These are phyloP conservation scores for Trinectes maculatus DNA, from an alignment of 2,113 vertebrate genomes.

Conservation along the genomic window DNA sequence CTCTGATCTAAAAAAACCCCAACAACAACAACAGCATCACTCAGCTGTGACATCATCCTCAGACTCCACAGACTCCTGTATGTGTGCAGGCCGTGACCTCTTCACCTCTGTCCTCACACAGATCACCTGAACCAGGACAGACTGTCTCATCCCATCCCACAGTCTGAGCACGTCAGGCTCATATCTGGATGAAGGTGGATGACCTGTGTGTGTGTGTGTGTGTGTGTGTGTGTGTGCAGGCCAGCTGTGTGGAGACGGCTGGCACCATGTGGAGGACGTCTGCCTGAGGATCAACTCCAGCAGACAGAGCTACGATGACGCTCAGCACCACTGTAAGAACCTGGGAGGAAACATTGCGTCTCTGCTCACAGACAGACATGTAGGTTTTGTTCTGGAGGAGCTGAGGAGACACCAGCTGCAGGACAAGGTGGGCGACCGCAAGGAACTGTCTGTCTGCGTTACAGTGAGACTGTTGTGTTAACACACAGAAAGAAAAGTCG, in stretches of 20 bases:
- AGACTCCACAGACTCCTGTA: too few species aligned
- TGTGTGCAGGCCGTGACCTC: too few species aligned
- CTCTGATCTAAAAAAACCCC: neutral
- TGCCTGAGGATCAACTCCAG: slow-evolving; percentile 95
- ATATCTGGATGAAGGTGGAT: too few species aligned
- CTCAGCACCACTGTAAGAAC: slow-evolving; percentile 95
- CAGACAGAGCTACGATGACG: slow-evolving; percentile 93
- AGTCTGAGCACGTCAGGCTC: too few species aligned
- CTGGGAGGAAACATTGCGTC: slow-evolving; percentile 95
- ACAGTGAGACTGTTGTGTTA: too few species aligned
- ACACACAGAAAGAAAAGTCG: too few species aligned
- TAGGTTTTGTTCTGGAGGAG: slow-evolving; percentile 93
- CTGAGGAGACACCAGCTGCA: slow-evolving; percentile 92
- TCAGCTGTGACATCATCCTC: neutral
- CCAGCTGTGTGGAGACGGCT: slow-evolving; percentile 94
- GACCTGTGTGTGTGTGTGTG: neutral
- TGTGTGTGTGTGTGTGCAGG: slow-evolving; percentile 74
- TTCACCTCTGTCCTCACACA: too few species aligned
- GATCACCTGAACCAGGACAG: too few species aligned
- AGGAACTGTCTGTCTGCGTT: too few species aligned
- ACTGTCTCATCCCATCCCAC: too few species aligned
- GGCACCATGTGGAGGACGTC: slow-evolving; percentile 91
- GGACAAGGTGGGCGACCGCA: slow-evolving; percentile 83
- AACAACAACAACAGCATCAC: neutral
- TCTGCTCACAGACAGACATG: slow-evolving; percentile 90